These are phyloP conservation scores for Drosophila ochracea DNA, from an alignment of 2,888 invertebrate species.

Conservation along the genomic window DNA sequence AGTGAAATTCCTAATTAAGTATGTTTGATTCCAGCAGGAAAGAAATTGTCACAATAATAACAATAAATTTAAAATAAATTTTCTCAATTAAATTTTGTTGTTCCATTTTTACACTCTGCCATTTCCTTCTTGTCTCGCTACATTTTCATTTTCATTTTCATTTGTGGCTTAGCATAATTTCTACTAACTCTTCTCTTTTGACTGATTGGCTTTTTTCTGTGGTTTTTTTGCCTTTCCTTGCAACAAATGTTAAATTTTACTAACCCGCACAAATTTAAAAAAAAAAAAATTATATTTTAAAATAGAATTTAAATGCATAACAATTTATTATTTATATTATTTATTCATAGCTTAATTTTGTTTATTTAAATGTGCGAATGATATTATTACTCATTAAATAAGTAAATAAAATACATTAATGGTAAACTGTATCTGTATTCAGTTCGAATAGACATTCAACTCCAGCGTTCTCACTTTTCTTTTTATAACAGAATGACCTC, in stretches of 20 bases:
- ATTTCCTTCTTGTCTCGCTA: too few species aligned
- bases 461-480: neutral
- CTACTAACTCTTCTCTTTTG: accelerated
- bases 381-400: neutral
- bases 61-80: neutral
- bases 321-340: too few species aligned
- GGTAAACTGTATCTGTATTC: neutral
- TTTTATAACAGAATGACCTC: neutral
- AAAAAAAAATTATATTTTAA: too few species aligned
- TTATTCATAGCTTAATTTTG: neutral
- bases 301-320: neutral
- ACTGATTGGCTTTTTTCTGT: neutral
- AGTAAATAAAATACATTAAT: neutral
- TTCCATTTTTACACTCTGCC: neutral
- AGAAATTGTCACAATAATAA: neutral
- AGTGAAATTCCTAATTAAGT: neutral
- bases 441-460: neutral
- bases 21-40: neutral
- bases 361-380: neutral
- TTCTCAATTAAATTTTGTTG: neutral
- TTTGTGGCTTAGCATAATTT: neutral
- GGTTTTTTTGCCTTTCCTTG: neutral
- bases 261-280: neutral
- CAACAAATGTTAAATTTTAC: neutral
- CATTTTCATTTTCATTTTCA: neutral